Evolutionary conservation across 2,113 vertebrate species (phyloP), one percentile per base, ranked within the genome.

Genomic region (Zosterops pallidus): DNA sequence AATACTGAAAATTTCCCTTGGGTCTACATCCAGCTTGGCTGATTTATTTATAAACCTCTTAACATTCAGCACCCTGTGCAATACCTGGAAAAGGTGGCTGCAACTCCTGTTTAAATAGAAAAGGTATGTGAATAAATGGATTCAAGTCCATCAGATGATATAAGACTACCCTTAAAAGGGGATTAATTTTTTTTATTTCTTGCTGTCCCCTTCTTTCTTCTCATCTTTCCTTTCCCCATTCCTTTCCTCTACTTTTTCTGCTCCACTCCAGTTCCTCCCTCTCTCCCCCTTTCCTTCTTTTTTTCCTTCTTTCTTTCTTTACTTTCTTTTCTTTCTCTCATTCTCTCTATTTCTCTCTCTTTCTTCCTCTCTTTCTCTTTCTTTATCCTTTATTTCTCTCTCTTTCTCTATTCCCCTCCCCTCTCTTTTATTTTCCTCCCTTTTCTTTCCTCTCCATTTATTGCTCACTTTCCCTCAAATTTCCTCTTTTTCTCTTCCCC

Each of bases 221-320:
- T 41, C 4, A 1, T 11, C 5, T 25, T 21, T 41, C 7, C 5
- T 14, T 29, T 25, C 8, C 1, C 8, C 2, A 0, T 11, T 35
- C 16, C 14, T 14, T 8, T 37, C 14, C 49, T 24, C 21, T 55
- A 7, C 6, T 26, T 33, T 26, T 49, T 49, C 47, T 47, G 11
- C 29, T n/a, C 25, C 6, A 9, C 22, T 31, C 26, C 44, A 44
- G 18, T 44, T 44, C 4, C 16, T 6, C 21, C 46, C 46, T 11
- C 21, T 4, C 5, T 19, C 21, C 3, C 5, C 15, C 7, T 12
- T 5, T 5, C 10, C 10, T 14, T 6, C 7, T 5, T 9, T 39
- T 16, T 12, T 53, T 18, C 15, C 28, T 17, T 25, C 28, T 10
- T 20, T 39, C 39, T 39, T 39, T 39, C 39, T 39, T 39, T 39